Conservation (phyloP, 1,140 invertebrate genomes). For the Drosophila suzukii region DNA sequence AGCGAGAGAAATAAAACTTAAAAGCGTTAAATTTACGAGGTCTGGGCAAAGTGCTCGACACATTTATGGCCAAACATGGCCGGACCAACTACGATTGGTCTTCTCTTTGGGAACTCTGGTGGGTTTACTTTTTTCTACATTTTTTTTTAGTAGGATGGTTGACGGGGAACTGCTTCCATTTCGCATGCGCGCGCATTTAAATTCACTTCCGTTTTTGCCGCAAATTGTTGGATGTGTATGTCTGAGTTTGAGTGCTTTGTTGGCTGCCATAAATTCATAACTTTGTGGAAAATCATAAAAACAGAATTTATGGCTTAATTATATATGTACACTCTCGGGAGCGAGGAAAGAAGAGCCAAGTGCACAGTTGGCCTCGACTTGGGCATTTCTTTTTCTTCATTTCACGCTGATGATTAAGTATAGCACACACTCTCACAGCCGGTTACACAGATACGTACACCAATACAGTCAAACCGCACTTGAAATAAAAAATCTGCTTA, state of each 20-base stretch:
- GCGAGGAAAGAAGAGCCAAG: constrained; percentile 12
- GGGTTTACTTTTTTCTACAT: background rate
- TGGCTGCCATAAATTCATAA: constrained; percentile 77
- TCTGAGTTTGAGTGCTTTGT: constrained; percentile 35
- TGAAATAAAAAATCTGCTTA: background rate
- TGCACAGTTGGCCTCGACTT: constrained; percentile 37
- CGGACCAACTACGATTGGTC: constrained; percentile 38
- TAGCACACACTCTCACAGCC: constrained; percentile 45
- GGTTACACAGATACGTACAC: constrained; percentile 11
- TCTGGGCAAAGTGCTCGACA: constrained; percentile 53
- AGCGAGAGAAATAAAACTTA: constrained; percentile 59
- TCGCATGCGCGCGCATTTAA: constrained; percentile 82
- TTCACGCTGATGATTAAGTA: constrained; percentile 77
- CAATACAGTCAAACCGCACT: background rate
- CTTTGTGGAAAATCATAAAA: constrained; percentile 83
- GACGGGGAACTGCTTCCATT: constrained; percentile 43
- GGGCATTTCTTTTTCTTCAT: constrained; percentile 65
- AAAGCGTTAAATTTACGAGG: constrained; percentile 79
- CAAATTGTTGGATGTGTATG: constrained; percentile 46
- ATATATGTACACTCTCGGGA: constrained; percentile 55
- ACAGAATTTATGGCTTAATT: constrained; percentile 82
- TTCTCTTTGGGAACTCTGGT: constrained; percentile 7
- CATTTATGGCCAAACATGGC: constrained; percentile 72
- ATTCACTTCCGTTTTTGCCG: constrained; percentile 71
- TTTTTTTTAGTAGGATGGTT: too few relatives aligned